phyloP scores from a whole-genome alignment of 1,140 invertebrate genomes.

The Drosophila sproati region DNA sequence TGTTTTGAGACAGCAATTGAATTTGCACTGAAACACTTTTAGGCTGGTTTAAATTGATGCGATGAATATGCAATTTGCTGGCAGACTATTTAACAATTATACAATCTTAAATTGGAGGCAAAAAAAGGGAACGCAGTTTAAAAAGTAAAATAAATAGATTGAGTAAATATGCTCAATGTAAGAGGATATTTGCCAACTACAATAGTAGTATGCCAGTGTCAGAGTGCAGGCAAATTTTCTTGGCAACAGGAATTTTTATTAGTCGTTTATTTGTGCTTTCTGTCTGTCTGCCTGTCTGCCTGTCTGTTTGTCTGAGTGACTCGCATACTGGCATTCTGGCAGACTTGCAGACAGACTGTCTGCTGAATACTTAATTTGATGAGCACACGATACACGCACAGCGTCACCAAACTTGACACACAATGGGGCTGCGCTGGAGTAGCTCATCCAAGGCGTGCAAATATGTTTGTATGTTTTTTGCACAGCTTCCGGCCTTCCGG shows the following conservation, averaged over 20 bases:
- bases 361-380: conserved; percentile 76
- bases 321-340: background rate
- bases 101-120: background rate
- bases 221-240: conserved; percentile 30
- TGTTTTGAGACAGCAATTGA: conserved; percentile 48
- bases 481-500: conserved; percentile 74
- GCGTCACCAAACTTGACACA: conserved; percentile 48
- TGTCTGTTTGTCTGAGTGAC: conserved; percentile 20
- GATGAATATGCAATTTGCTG: conserved; percentile 14
- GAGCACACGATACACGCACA: conserved; percentile 50
- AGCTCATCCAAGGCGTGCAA: conserved; percentile 60
- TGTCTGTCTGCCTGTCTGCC: conserved; percentile 28
- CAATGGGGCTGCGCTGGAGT: conserved; percentile 36
- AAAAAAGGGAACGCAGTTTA: conserved; percentile 20
- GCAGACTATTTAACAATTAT: background rate
- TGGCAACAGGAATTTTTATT: conserved; percentile 44
- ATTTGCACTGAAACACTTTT: conserved; percentile 44
- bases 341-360: conserved; percentile 33
- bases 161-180: conserved; percentile 17
- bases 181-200: conserved; percentile 14
- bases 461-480: conserved; percentile 77
- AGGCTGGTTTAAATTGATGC: background rate
- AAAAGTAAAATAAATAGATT: conserved; percentile 37
- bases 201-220: background rate
- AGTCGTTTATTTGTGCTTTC: conserved; percentile 41